phyloP scores from a whole-genome alignment of 2,797 vertebrate genomes.

The Arctocebus calabarensis region DNA sequence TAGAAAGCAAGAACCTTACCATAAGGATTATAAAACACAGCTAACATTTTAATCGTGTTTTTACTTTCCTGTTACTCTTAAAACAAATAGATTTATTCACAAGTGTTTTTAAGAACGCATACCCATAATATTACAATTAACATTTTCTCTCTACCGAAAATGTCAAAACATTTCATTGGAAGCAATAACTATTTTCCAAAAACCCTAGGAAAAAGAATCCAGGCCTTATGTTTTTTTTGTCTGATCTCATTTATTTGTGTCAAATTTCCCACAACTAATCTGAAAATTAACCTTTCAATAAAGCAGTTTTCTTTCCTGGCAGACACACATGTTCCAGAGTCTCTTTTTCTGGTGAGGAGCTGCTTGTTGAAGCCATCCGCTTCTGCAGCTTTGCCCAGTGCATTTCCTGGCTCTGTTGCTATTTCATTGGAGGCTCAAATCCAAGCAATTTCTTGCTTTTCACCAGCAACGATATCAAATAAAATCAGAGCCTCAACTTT shows the following conservation, averaged over 20 bases:
- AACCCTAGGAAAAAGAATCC: constrained; percentile 66
- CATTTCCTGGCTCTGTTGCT: constrained; percentile 47
- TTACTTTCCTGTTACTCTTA: constrained; percentile 33
- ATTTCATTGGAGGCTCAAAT: constrained; percentile 42
- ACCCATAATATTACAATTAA: constrained; percentile 68
- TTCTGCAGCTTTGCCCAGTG: not conserved
- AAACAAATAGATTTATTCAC: constrained; percentile 68
- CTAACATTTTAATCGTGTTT: constrained; percentile 33
- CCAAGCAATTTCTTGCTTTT: constrained; percentile 70
- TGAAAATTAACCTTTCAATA: constrained; percentile 74
- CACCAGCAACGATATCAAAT: constrained; percentile 40
- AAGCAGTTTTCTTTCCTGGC: constrained; percentile 41
- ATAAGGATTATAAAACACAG: not conserved
- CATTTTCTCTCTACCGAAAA: constrained; percentile 70
- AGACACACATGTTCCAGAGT: not conserved
- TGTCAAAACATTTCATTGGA: constrained; percentile 71
- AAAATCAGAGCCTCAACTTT: constrained; percentile 63
- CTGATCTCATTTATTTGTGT: constrained; percentile 75
- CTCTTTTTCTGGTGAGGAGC: constrained; percentile 55
- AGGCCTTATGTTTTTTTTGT: constrained; percentile 64
- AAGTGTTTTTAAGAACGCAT: constrained; percentile 69
- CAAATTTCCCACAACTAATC: constrained; percentile 73
- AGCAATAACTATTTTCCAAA: constrained; percentile 72
- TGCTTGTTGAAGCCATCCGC: not conserved
- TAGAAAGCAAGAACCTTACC: not conserved